Base-by-base conservation (phyloP, 53 echinoderm and acorn worm species). In the Glandiceps talaboti region DNA sequence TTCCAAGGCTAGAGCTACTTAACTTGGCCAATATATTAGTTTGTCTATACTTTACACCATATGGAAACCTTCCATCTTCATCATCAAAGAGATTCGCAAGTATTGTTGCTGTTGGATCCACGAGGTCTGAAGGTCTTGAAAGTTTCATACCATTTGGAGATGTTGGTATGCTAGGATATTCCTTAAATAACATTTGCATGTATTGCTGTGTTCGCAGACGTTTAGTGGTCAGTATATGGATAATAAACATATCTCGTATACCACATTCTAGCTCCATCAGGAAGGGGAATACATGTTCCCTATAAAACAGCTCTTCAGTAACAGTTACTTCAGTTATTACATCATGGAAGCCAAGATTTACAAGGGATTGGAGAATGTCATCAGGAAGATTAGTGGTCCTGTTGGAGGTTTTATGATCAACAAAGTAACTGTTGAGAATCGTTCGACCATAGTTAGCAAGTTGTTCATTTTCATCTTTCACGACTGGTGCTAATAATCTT, bases 81-180 rank as follows among this genome's bases (percentile, higher is more conserved):
- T 87, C 84, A 31, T 30, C 76, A 30, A 79, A 87, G 0, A 87
- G 77, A 33, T 76, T 31, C 31, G 83, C 87, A 72, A 83, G 75
- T 0, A 20, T 73, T 80, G 79, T 75, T 20, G 31, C 20, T 6
- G 64, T 1, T 12, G 87, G 87, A 32, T 77, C n/a, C 1, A 87
- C 74, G 26, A 87, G 80, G 12, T 27, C 31, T 14, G 73, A 72
- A n/a, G 83, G 83, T 29, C 80, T 72, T 27, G 29, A 29, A 25
- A 87, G 79, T n/a, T 77, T 83, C 26, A 80, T 76, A 0, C 83
- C 89, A 30, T 82, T 76, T 33, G 83, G 85, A 1, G 89, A 85
- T 27, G 72, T 31, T 20, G 89, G 89, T 76, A 89, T 79, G 30
- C 89, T 85, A 0, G 82, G 81, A 45, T 45, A 45, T 20, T 45